Evolutionary conservation across 2,888 invertebrate genomes (phyloP), one percentile per base, ranked within the genome.

Genomic region (Sisyra terminalis): DNA sequence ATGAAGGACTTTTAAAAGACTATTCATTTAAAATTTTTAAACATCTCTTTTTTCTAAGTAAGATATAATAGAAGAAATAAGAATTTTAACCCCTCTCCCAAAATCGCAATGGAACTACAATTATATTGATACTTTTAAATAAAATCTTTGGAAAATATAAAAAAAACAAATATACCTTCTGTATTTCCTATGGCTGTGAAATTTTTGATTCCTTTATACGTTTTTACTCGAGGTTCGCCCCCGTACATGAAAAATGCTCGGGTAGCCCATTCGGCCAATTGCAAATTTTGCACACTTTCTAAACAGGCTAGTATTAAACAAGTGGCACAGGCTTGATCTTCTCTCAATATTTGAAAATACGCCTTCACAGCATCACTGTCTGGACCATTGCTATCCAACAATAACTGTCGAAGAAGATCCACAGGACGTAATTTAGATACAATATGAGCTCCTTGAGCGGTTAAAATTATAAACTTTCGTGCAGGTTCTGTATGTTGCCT

Each of bases 161-260:
- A n/a, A n/a, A n/a, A n/a, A n/a, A n/a, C n/a, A n/a, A n/a, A n/a
- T n/a, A n/a, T 24, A 24, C 24, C 24, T 24, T 24, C 24, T 24
- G 24, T 5, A 3, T 3, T 24, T 24, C 24, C 46, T 43, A 40
- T 13, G 39, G 41, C 5, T 37, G 14, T 9, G 8, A 36, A 7
- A 16, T 13, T 32, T 15, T 31, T 11, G 42, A 24, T 42, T 32
- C 29, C 16, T 24, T 32, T 39, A 18, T 8, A n/a, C 15, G 29
- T 16, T 10, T 18, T 18, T 11, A 42, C 36, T 45, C 54, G 58
- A 0, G 77, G 70, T 53, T 90, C 89, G 1, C 87, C 86, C 16
- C 96, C 94, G 57, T 88, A 92, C 48, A 89, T 64, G 63, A 93
- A 87, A 63, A 93, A 90, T 0, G 93, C 90, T 51, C 88, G 76